phyloP scores from a whole-genome alignment of 2,888 invertebrate species.

The Mimachlamys varia region DNA sequence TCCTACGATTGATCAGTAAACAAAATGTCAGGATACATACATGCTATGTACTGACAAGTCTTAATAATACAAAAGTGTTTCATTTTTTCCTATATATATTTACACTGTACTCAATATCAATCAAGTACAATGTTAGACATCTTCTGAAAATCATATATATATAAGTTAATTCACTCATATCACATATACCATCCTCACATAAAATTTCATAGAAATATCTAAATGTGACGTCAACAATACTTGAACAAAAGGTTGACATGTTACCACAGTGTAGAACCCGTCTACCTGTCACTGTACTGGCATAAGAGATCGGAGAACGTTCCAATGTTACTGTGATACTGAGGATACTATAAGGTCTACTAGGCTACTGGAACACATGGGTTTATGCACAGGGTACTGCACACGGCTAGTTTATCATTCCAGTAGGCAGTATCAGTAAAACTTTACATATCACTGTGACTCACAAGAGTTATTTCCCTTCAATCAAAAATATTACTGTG shows the following conservation, averaged over 20 bases:
- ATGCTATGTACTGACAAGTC: conserved; percentile 17
- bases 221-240: background rate
- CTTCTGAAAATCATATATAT: background rate
- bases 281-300: background rate
- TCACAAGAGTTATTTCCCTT: background rate
- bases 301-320: background rate
- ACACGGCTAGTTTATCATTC: background rate
- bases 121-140: too few species aligned
- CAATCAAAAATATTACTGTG: background rate
- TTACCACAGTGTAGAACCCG: background rate
- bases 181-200: background rate
- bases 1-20: background rate
- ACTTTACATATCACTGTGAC: background rate
- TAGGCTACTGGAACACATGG: conserved; percentile 25
- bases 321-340: background rate
- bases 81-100: background rate
- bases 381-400: background rate
- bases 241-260: background rate
- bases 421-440: background rate
- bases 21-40: conserved; percentile 25
- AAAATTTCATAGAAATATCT: background rate
- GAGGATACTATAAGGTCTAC: background rate
- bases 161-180: background rate
- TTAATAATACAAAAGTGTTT: background rate
- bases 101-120: background rate